Evolutionary conservation across 2,113 vertebrate species (phyloP), one percentile per base, ranked within the genome.

Genomic region (Drymodes brunneopygia): DNA sequence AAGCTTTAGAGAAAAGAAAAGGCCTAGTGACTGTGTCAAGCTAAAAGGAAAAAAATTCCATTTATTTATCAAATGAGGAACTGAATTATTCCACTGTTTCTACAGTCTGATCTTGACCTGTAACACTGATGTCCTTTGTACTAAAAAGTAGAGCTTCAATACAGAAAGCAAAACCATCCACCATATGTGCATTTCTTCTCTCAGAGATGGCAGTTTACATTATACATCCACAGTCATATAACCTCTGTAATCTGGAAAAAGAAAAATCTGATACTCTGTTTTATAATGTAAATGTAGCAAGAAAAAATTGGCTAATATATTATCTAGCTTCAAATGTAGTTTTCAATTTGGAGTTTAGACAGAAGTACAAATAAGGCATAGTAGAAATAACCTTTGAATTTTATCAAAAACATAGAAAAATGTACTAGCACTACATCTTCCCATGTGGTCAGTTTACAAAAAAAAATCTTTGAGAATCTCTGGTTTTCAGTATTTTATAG

Each of bases 1-100:
- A 86, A 69, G 40, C 50, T 93, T 88, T 95, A 83, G 96, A 96
- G 83, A 79, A 97, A 92, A 95, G 85, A 70, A 42, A 42, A 42
- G 12, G 51, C 74, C n/a, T 51, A 83, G 64, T 61, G 24, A 64
- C 23, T 83, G 29, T 50, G 64, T 70, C 67, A 88, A 78, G 29
- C 40, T 93, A 71, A 95, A 96, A 88, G 33, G 42, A 94, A 97
- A 88, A 88, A 24, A 62, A 89, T 75, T 91, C 67, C 6, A 92
- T 94, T 95, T 89, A n/a, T 93, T 92, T 45, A 51, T 74, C 58
- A 94, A 88, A 88, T 19, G 23, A 77, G 25, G 36, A 96, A 81
- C 7, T 7, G 74, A 92, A 70, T 94, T 81, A 88, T 64, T 86
- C 51, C 35, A 45, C 44, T 86, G 40, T 86, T 97, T 61, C 29